Percentiles rank a stretch among this genome's conserved stretches.
Evolutionary conservation across 2,888 invertebrate genomes (phyloP).

Genomic region (Chironomus tentans): DNA sequence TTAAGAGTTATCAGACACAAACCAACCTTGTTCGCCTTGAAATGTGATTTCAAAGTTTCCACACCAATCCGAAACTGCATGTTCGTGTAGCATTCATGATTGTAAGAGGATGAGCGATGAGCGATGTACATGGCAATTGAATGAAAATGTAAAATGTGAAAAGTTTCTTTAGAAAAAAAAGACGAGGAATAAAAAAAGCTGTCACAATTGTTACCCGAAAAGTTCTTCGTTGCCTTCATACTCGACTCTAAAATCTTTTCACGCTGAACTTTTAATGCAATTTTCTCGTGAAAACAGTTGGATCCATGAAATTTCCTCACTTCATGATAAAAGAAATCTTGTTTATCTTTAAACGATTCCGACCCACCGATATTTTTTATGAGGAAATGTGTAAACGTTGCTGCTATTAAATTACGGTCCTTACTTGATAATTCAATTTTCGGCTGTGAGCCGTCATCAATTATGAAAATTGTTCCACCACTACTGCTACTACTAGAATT

Average conservation of each 20-base stretch:
- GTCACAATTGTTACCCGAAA: conserved; percentile 40
- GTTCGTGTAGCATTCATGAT: not conserved
- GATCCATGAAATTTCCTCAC: conserved; percentile 72
- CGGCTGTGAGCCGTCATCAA: conserved; percentile 88
- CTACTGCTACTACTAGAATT: conserved; percentile 38
- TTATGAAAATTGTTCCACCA: conserved; percentile 58
- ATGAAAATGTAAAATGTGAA: not conserved
- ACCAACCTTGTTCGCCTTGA: conserved; percentile 81
- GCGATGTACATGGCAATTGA: not conserved
- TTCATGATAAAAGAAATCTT: conserved; percentile 72
- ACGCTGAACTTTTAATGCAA: conserved; percentile 70
- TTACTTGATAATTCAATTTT: conserved; percentile 71
- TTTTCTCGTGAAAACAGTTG: conserved; percentile 70
- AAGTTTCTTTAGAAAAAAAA: not conserved
- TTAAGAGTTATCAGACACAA: not conserved
- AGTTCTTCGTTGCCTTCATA: conserved; percentile 77
- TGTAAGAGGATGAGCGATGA: not conserved
- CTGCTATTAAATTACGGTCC: conserved; percentile 83
- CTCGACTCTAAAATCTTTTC: conserved; percentile 72
- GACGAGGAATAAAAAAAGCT: conserved; percentile 35
- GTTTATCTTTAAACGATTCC: conserved; percentile 81
- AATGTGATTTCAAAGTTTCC: conserved; percentile 88
- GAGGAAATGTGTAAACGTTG: conserved; percentile 84
- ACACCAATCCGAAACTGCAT: conserved; percentile 80
- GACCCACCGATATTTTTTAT: conserved; percentile 91